These are phyloP conservation scores for Heliconius hortense DNA, from an alignment of 2,888 invertebrate genomes.

Conservation along the genomic window DNA sequence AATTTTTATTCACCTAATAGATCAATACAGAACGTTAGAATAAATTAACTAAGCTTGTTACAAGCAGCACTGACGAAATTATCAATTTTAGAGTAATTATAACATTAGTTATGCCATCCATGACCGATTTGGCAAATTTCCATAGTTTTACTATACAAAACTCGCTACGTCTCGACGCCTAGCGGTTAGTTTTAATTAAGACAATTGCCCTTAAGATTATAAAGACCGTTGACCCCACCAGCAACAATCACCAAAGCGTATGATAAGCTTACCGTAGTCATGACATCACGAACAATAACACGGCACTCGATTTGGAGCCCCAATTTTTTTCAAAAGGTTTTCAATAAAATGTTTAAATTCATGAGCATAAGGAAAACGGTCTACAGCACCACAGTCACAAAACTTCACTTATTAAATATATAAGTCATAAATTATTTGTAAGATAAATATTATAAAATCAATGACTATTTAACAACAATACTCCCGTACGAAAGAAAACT, in stretches of 20 bases:
- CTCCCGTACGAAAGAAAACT: conserved; percentile 14
- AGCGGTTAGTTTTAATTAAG: conserved; percentile 59
- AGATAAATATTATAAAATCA: conserved; percentile 8
- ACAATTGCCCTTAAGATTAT: conserved; percentile 56
- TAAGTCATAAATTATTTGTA: background rate
- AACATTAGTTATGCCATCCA: conserved; percentile 48
- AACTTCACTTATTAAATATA: background rate
- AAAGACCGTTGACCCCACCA: conserved; percentile 61
- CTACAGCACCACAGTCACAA: background rate
- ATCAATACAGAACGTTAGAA: background rate
- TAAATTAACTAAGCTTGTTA: background rate
- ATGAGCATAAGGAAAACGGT: background rate
- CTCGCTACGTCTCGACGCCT: conserved; percentile 47
- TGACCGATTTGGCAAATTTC: conserved; percentile 75
- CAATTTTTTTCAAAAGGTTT: conserved; percentile 17
- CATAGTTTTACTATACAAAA: conserved; percentile 54
- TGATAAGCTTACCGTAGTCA: conserved; percentile 64
- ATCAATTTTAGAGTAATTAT: conserved; percentile 25
- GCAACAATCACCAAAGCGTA: conserved; percentile 41
- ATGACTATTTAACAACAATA: conserved; percentile 21
- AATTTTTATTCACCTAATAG: background rate
- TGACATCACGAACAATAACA: conserved; percentile 49
- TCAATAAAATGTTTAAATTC: background rate
- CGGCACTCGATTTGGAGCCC: conserved; percentile 23
- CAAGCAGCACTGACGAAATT: conserved; percentile 9